Conservation (phyloP, 2,888 invertebrate genomes). For the Willowsia nigromaculata region DNA sequence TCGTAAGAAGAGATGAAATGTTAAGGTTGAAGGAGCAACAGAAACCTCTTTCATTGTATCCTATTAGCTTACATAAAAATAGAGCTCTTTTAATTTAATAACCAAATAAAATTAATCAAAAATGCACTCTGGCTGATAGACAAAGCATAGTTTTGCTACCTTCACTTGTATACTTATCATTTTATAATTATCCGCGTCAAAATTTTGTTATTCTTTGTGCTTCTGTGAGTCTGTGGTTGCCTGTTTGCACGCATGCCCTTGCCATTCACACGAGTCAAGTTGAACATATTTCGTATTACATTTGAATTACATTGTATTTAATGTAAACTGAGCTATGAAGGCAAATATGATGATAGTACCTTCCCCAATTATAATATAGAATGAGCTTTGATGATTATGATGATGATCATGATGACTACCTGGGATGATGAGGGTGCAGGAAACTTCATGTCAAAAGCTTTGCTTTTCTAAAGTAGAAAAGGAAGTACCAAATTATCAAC, state of each 20-base stretch:
- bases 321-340: background rate
- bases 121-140: no score
- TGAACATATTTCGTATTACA: background rate
- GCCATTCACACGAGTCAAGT: background rate
- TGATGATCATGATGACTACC: conserved; percentile 57
- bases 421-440: conserved; percentile 74
- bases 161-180: background rate
- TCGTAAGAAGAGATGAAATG: no score
- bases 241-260: background rate
- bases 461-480: conserved; percentile 76
- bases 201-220: background rate
- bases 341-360: background rate
- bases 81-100: no score
- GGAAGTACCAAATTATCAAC: conserved; percentile 78
- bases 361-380: conserved; percentile 33
- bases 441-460: conserved; percentile 77
- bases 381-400: conserved; percentile 17
- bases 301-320: background rate
- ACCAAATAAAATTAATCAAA: no score
- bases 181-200: conserved; percentile 1
- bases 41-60: no score
- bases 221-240: background rate
- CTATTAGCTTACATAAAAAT: no score
- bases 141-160: background rate
- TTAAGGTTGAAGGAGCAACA: no score